Base-by-base conservation (phyloP, 2,797 vertebrate species). In the Meda fulgida region DNA sequence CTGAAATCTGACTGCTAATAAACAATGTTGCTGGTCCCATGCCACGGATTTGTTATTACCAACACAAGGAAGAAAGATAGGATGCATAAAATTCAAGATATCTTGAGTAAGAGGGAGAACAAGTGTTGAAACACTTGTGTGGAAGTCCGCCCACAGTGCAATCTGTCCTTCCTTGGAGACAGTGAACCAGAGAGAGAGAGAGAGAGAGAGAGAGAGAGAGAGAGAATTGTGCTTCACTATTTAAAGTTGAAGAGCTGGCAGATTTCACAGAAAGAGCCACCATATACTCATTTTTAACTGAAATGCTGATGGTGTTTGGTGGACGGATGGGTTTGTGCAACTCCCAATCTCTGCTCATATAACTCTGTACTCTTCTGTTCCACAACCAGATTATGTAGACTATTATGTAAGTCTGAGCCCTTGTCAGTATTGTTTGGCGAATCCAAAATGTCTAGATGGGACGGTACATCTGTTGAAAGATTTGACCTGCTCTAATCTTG, bases 71-170 rank as follows among this genome's bases (percentile, higher is more conserved):
- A 81, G 48, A 73, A 80, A 48, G 43, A 79, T 72, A 77, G 53
- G 84, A 72, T 48, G 82, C 85, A 53, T 60, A 51, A 79, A 78
- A 65, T 73, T n/a, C 31, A 76, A 80, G 80, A 78, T 80, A 86
- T 65, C 3, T 66, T 84, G 78, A 88, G 84, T 76, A 75, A 78
- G 86, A 84, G 72, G 48, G 80, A 81, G 73, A 80, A 55, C 51
- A 84, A 84, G 85, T 87, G 85, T 78, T 88, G 87, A 87, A 90
- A 84, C 84, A 70, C 77, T 71, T 83, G 81, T 86, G 85, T 89
- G 85, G 81, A 87, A 85, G 85, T 89, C 89, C 86, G 86, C 88
- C 89, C 78, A 89, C 89, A 84, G 85, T 79, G 81, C 90, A 86
- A 86, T 89, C 87, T 89, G 88, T 85, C 81, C 88, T 89, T 81